Evolutionary conservation across 2,113 vertebrate genomes (phyloP).

Genomic region (Trematocara nigrifrons): DNA sequence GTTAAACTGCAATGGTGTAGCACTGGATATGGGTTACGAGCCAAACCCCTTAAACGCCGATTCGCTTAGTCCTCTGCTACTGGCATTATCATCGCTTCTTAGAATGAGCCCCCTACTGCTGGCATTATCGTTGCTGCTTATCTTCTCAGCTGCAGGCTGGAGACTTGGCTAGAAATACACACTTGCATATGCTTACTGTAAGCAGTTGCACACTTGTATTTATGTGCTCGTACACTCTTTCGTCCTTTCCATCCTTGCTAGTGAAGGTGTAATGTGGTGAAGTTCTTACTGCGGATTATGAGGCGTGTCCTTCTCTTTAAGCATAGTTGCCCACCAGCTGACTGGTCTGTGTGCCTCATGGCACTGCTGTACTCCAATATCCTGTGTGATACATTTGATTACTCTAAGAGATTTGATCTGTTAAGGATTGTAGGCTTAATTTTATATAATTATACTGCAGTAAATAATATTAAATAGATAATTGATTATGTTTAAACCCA

Average conservation of each 20-base stretch:
- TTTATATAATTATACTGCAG: not conserved
- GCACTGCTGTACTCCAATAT: not conserved
- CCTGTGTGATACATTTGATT: not conserved
- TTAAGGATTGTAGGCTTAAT: not conserved
- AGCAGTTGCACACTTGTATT: not conserved
- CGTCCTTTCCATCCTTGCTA: not conserved
- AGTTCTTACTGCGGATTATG: not conserved
- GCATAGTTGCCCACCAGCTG: not conserved
- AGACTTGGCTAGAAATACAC: slow-evolving; percentile 20
- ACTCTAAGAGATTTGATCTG: not conserved
- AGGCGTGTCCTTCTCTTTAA: not conserved
- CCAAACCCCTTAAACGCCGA: slow-evolving; percentile 34
- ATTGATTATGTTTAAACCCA: not conserved
- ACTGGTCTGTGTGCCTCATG: not conserved
- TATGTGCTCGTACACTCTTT: not conserved
- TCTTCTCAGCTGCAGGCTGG: slow-evolving; percentile 38
- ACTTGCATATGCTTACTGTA: not conserved
- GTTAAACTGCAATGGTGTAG: not conserved
- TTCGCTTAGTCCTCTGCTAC: not conserved
- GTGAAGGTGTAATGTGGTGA: not conserved
- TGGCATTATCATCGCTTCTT: not conserved
- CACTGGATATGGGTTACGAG: not conserved
- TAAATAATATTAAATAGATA: not conserved
- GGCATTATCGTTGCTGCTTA: slow-evolving; percentile 54
- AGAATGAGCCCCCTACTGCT: slow-evolving; percentile 22